Conservation (phyloP, 2,113 vertebrate genomes). For the Manacus vitellinus region DNA sequence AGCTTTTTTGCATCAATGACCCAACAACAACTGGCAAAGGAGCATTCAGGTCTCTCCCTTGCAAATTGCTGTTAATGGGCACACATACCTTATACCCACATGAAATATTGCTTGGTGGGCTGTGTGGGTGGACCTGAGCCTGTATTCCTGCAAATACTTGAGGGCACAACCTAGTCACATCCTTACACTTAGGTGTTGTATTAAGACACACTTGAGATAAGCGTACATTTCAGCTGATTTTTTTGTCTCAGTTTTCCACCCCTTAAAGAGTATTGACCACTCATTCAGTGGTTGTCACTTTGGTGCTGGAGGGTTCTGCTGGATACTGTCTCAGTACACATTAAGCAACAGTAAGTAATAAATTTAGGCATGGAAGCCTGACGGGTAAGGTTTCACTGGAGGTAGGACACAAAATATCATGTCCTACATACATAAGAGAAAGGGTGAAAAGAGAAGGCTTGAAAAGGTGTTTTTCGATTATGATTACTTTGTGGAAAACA, state of each 20-base stretch:
- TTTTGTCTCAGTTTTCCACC: not conserved
- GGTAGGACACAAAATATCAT: not conserved
- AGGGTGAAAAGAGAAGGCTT: not conserved
- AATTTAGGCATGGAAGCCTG: not conserved
- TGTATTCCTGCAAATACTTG: not conserved
- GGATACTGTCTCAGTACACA: not conserved
- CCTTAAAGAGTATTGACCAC: not conserved
- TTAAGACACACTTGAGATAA: not conserved
- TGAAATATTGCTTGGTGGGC: slow-evolving; percentile 2
- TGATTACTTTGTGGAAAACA: not conserved
- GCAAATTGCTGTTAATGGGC: slow-evolving; percentile 8
- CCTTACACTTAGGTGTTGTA: not conserved
- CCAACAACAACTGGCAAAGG: not conserved
- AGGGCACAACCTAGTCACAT: not conserved
- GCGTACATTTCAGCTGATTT: not conserved
- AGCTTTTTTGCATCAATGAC: not conserved
- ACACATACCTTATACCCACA: not conserved
- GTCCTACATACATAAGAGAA: not conserved
- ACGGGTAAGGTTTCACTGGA: not conserved
- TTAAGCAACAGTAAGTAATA: not conserved
- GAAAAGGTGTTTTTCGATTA: not conserved
- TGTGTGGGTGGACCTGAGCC: not conserved
- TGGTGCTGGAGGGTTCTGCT: not conserved
- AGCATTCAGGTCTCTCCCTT: not conserved
- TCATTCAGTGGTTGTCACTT: not conserved